phyloP scores from a whole-genome alignment of 2,113 vertebrate genomes.

The Cephalophus harveyi region DNA sequence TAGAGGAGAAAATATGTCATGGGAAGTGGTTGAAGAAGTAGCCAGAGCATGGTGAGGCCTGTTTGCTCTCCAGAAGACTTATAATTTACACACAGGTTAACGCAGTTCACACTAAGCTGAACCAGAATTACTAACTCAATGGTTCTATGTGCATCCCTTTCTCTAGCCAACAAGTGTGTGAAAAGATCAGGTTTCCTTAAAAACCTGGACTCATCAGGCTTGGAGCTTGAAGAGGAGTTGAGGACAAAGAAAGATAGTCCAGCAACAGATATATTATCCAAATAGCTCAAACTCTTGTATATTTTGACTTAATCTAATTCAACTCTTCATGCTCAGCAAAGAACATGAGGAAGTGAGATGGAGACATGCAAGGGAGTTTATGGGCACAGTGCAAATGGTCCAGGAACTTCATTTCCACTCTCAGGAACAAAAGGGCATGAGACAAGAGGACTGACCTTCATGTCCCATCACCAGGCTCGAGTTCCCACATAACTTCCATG shows the following conservation, averaged over 20 bases:
- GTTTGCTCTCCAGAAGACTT: neutral
- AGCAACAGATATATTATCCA: neutral
- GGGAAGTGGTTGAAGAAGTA: neutral
- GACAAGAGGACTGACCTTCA: rapidly evolving
- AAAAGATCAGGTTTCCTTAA: neutral
- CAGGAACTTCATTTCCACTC: neutral
- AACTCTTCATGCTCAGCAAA: neutral
- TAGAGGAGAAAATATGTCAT: neutral
- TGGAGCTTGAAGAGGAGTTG: neutral
- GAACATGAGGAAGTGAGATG: neutral
- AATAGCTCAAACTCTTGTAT: neutral
- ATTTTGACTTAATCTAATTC: neutral
- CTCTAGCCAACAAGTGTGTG: neutral
- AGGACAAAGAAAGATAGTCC: neutral
- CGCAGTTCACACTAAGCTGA: neutral
- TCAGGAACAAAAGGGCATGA: no score
- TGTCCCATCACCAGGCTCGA: neutral
- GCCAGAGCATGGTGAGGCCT: neutral
- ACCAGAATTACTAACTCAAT: neutral
- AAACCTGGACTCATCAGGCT: neutral
- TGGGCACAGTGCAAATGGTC: no score
- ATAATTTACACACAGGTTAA: neutral
- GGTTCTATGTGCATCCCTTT: neutral
- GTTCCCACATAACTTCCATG: neutral
- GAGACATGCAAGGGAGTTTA: neutral